Base-by-base conservation (phyloP, 2,113 vertebrate genomes). In the Chlorodrepanis virens region DNA sequence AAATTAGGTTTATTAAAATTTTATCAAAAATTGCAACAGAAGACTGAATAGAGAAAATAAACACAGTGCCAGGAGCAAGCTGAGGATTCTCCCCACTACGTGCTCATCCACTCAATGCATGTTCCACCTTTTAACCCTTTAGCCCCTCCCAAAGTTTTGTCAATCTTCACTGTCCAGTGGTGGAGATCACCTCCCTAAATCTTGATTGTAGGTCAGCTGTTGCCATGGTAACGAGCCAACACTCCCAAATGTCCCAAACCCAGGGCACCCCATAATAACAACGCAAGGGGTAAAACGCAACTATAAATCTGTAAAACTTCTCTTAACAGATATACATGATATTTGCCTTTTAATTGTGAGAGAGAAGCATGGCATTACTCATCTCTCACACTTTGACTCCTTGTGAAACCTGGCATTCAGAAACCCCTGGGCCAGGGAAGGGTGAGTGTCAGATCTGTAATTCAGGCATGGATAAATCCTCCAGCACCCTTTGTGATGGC, bases 391-490 rank as follows among this genome's bases (percentile, higher is more conserved):
- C 37, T 59, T 22, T 19, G 60, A 22, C 28, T 59, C 8, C 24
- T 53, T 56, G 35, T 1, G 5, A 77, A 90, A 54, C 8, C 17
- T 37, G 54, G 14, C 24, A n/a, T 35, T 49, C 61, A 53, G 76
- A 53, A 74, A 21, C 6, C 15, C 18, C 65, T 44, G 74, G 27
- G 7, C 21, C 40, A 40, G 44, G n/a, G 21, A 37, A 33, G n/a
- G 31, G 23, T 25, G 39, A 49, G 44, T 15, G 50, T 22, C 1
- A 0, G 33, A 29, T 45, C 70, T 2, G 0, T 49, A 49, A 81
- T 71, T 71, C 39, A 59, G 67, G 59, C n/a, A 19, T 0, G 0
- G 42, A 42, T n/a, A 40, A 52, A 77, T 50, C 68, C 90, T 18
- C 1, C 63, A 29, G 67, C 33, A 15, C 37, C 11, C 42, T 49